Evolutionary conservation across 2,113 vertebrate species (phyloP), one percentile per base, ranked within the genome.

Genomic region (Cheilinus undulatus): DNA sequence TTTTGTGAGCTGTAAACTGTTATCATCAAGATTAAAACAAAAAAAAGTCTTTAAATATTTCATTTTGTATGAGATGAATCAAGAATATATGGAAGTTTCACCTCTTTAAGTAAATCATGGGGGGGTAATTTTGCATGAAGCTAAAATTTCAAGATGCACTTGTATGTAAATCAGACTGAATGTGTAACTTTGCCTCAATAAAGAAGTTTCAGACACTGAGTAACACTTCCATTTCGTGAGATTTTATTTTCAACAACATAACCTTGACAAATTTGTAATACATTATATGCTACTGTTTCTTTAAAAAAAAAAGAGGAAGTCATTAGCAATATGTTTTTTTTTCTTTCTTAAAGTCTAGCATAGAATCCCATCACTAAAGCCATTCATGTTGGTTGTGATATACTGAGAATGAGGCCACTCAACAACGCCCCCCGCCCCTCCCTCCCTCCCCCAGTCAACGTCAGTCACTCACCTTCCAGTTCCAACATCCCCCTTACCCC

Each of bases 391-490:
- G 76, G 92, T 92, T 90, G 90, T 93, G 93, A 96, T 92, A 95
- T 95, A 95, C 90, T 92, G 88, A 95, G 93, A 95, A 95, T 91
- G 92, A 95, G 91, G 94, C 91, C 88, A 84, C 86, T 93, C 91
- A 92, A 93, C 72, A 89, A 87, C 54, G 38, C 66, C 45, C 82
- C 65, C 59, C 72, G 75, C 54, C 10, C 56, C 69, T 58, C 59
- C 69, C 71, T 68, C 76, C 74, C 72, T 72, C 79, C 83, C n/a
- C 60, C 24, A 58, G 30, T 82, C 73, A 75, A 50, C 69, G 73
- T 73, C 80, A 71, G 58, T 82, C 78, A 87, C 77, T 89, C 68
- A 85, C 79, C 84, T 77, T 87, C 50, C 64, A 79, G 65, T 80
- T 90, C 90, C 89, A 87, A 87, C 72, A 85, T 80, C 76, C 85